A percentile compares a stretch with the other conserved stretches of the same genome.
phyloP scores from a whole-genome alignment of 2,888 invertebrate genomes.

The Drosophila incognita region DNA sequence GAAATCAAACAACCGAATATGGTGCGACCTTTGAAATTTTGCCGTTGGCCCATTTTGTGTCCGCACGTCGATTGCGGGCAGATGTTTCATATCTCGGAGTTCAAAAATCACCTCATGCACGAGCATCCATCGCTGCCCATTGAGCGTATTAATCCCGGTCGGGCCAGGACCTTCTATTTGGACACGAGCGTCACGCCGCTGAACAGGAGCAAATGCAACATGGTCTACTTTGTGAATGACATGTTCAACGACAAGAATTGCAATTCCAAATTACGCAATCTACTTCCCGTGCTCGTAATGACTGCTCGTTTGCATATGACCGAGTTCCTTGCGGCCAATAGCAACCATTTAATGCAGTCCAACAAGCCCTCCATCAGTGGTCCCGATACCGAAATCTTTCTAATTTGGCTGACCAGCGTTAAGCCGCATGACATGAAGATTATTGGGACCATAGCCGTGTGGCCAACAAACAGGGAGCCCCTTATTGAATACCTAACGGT shows the following conservation, averaged over 20 bases:
- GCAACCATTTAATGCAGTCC: neutral
- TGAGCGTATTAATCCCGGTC: slow-evolving; percentile 72
- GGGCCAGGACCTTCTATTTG: slow-evolving; percentile 78
- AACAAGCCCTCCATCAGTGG: rapidly evolving
- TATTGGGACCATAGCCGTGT: slow-evolving; percentile 72
- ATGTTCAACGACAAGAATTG: slow-evolving; percentile 72
- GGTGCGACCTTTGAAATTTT: slow-evolving; percentile 53
- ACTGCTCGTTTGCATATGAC: slow-evolving; percentile 63
- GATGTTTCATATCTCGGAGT: slow-evolving; percentile 78
- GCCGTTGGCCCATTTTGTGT: slow-evolving; percentile 73
- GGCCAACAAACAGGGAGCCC: slow-evolving; percentile 60
- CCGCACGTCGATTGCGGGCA: slow-evolving; percentile 73
- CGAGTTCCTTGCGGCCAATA: slow-evolving; percentile 43
- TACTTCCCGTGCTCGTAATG: slow-evolving; percentile 82
- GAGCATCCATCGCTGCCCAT: slow-evolving; percentile 76
- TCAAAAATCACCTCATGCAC: slow-evolving; percentile 75
- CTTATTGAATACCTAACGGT: slow-evolving; percentile 66
- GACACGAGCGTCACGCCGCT: slow-evolving; percentile 63
- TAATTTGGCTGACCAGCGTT: slow-evolving; percentile 82
- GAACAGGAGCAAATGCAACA: slow-evolving; percentile 72
- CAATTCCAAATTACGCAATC: slow-evolving; percentile 62
- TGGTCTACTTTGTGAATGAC: slow-evolving; percentile 75
- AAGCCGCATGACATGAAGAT: slow-evolving; percentile 63
- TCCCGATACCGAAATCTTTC: slow-evolving; percentile 49
- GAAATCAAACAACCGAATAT: slow-evolving; percentile 29